Evolutionary conservation across 2,113 vertebrate genomes (phyloP), one percentile per base, ranked within the genome.

Genomic region (Patagioenas fasciata): DNA sequence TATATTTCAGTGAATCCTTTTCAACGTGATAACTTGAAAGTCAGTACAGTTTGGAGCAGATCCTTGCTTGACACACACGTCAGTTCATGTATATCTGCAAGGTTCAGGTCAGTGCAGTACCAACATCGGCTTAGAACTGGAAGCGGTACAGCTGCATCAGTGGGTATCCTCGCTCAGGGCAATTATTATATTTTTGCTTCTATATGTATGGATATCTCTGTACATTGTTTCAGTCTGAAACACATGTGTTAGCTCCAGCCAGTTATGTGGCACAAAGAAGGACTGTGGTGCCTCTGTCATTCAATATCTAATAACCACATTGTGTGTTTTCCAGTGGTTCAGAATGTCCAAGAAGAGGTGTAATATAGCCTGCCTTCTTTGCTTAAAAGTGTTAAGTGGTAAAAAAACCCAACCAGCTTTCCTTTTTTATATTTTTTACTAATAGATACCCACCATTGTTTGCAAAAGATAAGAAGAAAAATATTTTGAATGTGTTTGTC

Each of bases 401-500:
- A 32, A 67, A 73, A 73, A 10, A 8, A 0, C 2, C 6, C 9
- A 47, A 7, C 5, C 20, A 11, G 32, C 2, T 32, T 16, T 56
- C 38, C 9, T 36, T 42, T 48, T 80, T 53, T 38, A 36, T 2
- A 44, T 29, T 57, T 18, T 61, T 2, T 36, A 80, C 25, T 57
- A 50, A 36, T 67, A 58, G 5, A 54, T 78, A 48, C 13, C 54
- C 10, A 12, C 2, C 12, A 38, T 26, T 40, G 20, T 47, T 62
- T 38, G 5, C 14, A 61, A 60, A 89, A 69, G 42, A 8, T n/a
- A 5, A 5, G 11, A 32, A 7, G 23, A 62, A 7, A 10, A 32
- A 16, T 13, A 19, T 7, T 65, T 85, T 57, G 2, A 40, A 17
- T 79, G 6, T 15, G 13, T 51, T 64, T 70, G 12, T 25, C 38